These are phyloP conservation scores for Drosophila phalerata DNA, from an alignment of 2,888 invertebrate genomes.

Conservation along the genomic window DNA sequence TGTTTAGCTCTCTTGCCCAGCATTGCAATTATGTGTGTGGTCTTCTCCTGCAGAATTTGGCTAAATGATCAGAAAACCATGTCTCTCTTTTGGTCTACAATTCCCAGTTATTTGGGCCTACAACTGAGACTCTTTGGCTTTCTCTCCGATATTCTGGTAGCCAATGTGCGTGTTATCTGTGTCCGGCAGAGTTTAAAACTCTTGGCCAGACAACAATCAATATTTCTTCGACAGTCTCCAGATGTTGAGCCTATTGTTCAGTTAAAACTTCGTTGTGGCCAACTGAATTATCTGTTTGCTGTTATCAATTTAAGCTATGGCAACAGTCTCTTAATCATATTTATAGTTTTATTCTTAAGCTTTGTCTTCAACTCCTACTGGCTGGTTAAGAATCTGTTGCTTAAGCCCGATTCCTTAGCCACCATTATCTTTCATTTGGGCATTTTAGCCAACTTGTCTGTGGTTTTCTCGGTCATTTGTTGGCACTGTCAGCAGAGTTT, in stretches of 20 bases:
- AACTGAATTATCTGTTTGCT: conserved; percentile 64
- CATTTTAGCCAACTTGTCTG: conserved; percentile 51
- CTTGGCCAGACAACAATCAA: conserved; percentile 30
- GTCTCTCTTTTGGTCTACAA: conserved; percentile 16
- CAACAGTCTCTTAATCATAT: conserved; percentile 77
- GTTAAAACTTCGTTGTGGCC: conserved; percentile 75
- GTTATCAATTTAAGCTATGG: conserved; percentile 77
- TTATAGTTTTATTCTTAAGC: conserved; percentile 77
- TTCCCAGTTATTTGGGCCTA: conserved; percentile 43
- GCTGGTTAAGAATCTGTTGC: conserved; percentile 57
- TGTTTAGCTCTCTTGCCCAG: conserved; percentile 18
- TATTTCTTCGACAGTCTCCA: conserved; percentile 7
- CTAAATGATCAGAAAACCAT: not conserved
- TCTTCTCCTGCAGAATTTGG: not conserved
- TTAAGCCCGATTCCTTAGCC: not conserved
- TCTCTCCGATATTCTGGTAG: conserved; percentile 50
- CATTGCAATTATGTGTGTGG: not conserved
- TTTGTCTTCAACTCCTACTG: conserved; percentile 82
- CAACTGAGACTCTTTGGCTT: conserved; percentile 57
- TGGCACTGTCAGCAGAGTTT: conserved; percentile 81
- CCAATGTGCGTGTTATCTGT: conserved; percentile 32
- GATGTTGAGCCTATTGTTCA: conserved; percentile 40
- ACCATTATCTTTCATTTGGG: conserved; percentile 46
- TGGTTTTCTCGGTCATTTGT: conserved; percentile 67
- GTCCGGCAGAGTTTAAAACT: conserved; percentile 25